Base-by-base conservation (phyloP, 2,888 invertebrate genomes). In the Scrobipalpa costella region DNA sequence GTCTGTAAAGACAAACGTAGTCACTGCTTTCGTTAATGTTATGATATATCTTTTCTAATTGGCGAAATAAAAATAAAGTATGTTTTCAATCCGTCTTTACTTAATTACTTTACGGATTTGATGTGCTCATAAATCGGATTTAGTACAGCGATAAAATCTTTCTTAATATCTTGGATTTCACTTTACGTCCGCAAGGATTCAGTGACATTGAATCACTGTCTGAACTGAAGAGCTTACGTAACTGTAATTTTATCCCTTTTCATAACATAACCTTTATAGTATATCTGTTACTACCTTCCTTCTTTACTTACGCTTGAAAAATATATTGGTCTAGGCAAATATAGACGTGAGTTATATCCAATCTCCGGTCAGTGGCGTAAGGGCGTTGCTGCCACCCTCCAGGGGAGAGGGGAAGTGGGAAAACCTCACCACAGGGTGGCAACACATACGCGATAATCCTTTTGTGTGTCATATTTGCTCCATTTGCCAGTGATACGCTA, bases 21-120 rank as follows among this genome's bases (percentile, higher is more conserved):
- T n/a, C n/a, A n/a, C n/a, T n/a, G n/a, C n/a, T n/a, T n/a, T n/a
- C n/a, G n/a, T n/a, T n/a, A n/a, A n/a, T n/a, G n/a, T n/a, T n/a
- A n/a, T n/a, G n/a, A n/a, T n/a, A n/a, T n/a, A n/a, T n/a, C n/a
- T n/a, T n/a, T n/a, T n/a, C n/a, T n/a, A n/a, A n/a, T n/a, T n/a
- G n/a, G n/a, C n/a, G n/a, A n/a, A n/a, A n/a, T 86, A 85, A 80
- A 81, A 85, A 88, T 85, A 86, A 74, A 73, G 62, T 68, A 69
- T 69, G 72, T 71, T 77, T 69, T 58, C 60, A 34, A 55, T 52
- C 6, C 58, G 52, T 58, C 61, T 62, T 61, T 52, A 11, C 60
- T 8, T 49, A 15, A n/a, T n/a, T n/a, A n/a, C n/a, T n/a, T n/a
- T n/a, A n/a, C n/a, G n/a, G n/a, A n/a, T n/a, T n/a, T n/a, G n/a